Base-by-base conservation (phyloP, 1,140 invertebrate species). In the Cydia amplana region DNA sequence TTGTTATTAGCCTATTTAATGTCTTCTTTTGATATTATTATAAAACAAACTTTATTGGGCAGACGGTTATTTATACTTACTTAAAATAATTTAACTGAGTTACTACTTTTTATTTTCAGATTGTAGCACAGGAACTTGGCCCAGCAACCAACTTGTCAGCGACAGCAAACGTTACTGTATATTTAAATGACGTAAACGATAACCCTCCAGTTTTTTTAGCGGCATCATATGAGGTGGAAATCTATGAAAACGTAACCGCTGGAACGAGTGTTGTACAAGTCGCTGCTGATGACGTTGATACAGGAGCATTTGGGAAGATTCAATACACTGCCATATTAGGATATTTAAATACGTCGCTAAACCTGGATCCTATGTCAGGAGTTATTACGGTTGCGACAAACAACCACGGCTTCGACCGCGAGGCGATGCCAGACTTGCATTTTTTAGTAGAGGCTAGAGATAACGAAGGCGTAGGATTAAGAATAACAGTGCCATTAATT, bases 141-240 rank as follows among this genome's bases (percentile, higher is more conserved):
- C 95, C 96, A 74, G 94, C 94, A 64, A 96, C 95, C 10, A 96
- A 96, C 90, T 92, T 96, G 64, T 96, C 96, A 20, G 94, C 95
- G 1, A 94, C 93, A 51, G 95, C 96, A 0, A 95, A 96, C 75
- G 95, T 98, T 0, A 96, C 95, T 0, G 96, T 99, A 1, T 95
- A 96, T 83, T 91, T 99, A 18, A 95, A 96, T 75, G 98, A 99
- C 88, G 94, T 97, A 3, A 99, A 99, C 85, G 98, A 99, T 85
- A 98, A 98, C 91, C 91, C 95, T 4, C 98, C 98, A 0, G 93
- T 95, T 72, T 99, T 99, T 87, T 91, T 95, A 9, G 93, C 96
- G 78, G 85, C 95, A 16, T 90, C 94, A 0, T 99, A 98, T 84
- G 93, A 95, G 63, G 96, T 95, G 0, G 95, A 95, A 36, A 82